Conservation (phyloP, 2,888 invertebrate genomes). For the Habrosyne pyritoides region DNA sequence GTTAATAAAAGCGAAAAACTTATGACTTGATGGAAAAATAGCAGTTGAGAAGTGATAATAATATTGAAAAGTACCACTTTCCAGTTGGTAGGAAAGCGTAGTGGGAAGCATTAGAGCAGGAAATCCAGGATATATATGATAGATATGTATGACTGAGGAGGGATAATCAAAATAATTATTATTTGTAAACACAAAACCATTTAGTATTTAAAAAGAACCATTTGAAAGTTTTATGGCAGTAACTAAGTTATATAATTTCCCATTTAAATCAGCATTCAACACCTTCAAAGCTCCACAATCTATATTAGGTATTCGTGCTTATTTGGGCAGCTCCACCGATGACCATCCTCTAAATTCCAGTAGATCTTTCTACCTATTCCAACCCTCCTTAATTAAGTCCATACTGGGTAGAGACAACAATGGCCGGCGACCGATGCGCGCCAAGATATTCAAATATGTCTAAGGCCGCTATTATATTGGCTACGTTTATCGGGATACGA, state of each 20-base stretch:
- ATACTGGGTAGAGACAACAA: constrained; percentile 79
- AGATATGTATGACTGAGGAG: too few species aligned
- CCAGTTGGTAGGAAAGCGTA: too few species aligned
- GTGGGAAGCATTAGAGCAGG: too few species aligned
- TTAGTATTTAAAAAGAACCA: background rate
- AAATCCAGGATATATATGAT: too few species aligned
- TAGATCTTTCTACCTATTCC: constrained; percentile 75
- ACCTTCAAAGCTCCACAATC: constrained; percentile 45
- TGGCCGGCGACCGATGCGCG: constrained; percentile 73
- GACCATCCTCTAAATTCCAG: constrained; percentile 70
- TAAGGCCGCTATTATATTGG: constrained; percentile 76
- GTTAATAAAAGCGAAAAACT: too few species aligned
- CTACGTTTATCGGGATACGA: constrained; percentile 60
- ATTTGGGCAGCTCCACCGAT: constrained; percentile 44
- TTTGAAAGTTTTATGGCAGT: background rate
- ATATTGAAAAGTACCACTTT: too few species aligned
- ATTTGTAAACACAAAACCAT: background rate
- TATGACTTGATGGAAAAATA: too few species aligned
- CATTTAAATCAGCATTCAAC: constrained; percentile 39
- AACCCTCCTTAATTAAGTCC: constrained; percentile 80
- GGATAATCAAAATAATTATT: background rate
- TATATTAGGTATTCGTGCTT: constrained; percentile 22
- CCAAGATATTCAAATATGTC: constrained; percentile 83
- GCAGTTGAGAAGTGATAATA: too few species aligned
- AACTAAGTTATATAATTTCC: constrained; percentile 6